These are phyloP conservation scores for Macroramphosus scolopax DNA, from an alignment of 2,797 vertebrate species.

Conservation along the genomic window DNA sequence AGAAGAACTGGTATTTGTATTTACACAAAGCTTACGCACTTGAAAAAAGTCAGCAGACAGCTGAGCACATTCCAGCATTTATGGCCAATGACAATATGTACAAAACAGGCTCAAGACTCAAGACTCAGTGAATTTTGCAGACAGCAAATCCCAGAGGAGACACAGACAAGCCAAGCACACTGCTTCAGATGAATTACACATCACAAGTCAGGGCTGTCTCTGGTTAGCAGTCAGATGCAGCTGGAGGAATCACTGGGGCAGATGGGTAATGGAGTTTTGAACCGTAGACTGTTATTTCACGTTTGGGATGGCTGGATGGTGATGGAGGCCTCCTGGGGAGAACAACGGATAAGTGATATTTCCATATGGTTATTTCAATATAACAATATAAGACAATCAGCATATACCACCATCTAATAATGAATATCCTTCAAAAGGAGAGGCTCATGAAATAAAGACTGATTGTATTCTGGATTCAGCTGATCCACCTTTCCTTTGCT, in stretches of 20 bases:
- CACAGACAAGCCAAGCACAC: conserved; percentile 23
- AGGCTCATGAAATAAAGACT: too few relatives aligned
- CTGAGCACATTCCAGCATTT: conserved; percentile 55
- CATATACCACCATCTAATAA: too few relatives aligned
- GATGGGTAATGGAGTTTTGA: conserved; percentile 48
- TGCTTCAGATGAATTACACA: conserved; percentile 59
- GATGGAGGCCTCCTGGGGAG: conserved; percentile 75
- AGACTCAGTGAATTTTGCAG: conserved; percentile 56
- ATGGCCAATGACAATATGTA: conserved; percentile 55
- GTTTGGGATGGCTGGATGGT: conserved; percentile 63
- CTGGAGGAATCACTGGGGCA: conserved; percentile 27
- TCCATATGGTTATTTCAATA: too few relatives aligned
- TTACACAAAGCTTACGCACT: conserved; percentile 52
- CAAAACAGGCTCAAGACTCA: conserved; percentile 55
- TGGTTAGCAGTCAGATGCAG: conserved; percentile 37
- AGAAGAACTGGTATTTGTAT: conserved; percentile 40
- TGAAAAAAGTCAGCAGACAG: conserved; percentile 32
- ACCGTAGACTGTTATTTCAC: conserved; percentile 43
- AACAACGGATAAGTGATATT: conserved; percentile 33
- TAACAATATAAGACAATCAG: too few relatives aligned
- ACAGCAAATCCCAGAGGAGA: conserved; percentile 52
- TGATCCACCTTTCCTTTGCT: too few relatives aligned
- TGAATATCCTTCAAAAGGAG: not conserved
- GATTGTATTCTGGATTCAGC: too few relatives aligned
- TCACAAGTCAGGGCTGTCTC: conserved; percentile 52